Base-by-base conservation (phyloP, 2,888 invertebrate species). In the Phragmatobia fuliginosa region DNA sequence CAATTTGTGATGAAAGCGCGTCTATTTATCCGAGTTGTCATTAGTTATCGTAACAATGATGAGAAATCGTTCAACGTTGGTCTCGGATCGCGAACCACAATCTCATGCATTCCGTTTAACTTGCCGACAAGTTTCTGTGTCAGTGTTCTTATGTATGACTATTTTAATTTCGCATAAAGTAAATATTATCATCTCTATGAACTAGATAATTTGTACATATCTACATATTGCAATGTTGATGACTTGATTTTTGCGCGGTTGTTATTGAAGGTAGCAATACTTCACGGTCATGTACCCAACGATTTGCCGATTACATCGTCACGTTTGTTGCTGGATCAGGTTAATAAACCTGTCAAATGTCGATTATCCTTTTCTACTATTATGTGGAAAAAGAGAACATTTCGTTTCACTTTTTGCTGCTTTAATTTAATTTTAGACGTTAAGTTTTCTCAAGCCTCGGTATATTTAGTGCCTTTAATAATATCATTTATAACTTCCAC, bases 221-320 rank as follows among this genome's bases (percentile, higher is more conserved):
- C 73, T 79, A 73, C 73, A 79, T 78, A 76, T 84, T 82, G 79
- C 78, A 81, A 83, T 88, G 87, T 83, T 83, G 86, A 84, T 85
- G 75, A 79, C 87, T 83, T 83, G 83, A 82, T 85, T 88, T 89
- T 88, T 88, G 90, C 89, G 87, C 88, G 85, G 80, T 90, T 83
- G 79, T 85, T 86, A 83, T 82, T 84, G 81, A 79, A 82, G 82
- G 85, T 85, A 84, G 85, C 84, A 87, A 88, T 86, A 83, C 82
- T 89, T 90, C 88, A 90, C 91, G 92, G 92, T 92, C 92, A 91
- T 89, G 89, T 89, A 90, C 91, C 89, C 88, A 85, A 86, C 89
- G 87, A 92, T 90, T 89, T 86, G 84, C 85, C 87, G 88, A 90
- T 90, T 90, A 88, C 88, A 82, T 87, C 86, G 91, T 91, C 91